Base-by-base conservation (phyloP, 2,797 vertebrate genomes). In the Gymnodraco acuticeps region DNA sequence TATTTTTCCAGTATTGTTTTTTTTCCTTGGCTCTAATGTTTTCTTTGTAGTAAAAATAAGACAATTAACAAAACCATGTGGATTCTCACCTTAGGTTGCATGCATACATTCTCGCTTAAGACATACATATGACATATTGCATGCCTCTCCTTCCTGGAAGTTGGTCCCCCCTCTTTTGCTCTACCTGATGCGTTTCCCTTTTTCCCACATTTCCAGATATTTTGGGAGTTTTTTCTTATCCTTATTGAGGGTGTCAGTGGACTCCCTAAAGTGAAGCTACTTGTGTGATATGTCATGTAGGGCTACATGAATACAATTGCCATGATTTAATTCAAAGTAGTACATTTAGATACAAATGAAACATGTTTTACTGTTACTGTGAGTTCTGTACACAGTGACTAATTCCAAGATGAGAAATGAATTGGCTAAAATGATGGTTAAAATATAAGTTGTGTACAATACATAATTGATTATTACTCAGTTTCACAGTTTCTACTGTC, bases 1-100 rank as follows among this genome's bases (percentile, higher is more conserved):
- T 50, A 38, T 73, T 75, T 83, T 68, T 67, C 16, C 38, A 59
- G 61, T 58, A 83, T 83, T 75, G 27, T 59, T 55, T 69, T 78
- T 54, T 78, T 86, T 89, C 70, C 38, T 41, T 46, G 42, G 48
- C 64, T 63, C 38, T 77, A 16, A 78, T 73, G 42, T 46, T 79
- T 71, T 68, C 17, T 47, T 73, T 71, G 64, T 62, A 50, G 23
- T 50, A 56, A 41, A n/a, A 53, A 63, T 31, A 47, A 12, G 47
- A 82, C 80, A 53, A 11, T 67, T 54, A 74, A 60, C 14, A 50
- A 65, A 41, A 65, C 11, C 11, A 51, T 27, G 33, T 23, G 46
- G 53, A 52, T 67, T 27, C 27, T 27, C 27, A 61, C 14, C 19
- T 78, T 80, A 75, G 73, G 77, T 73, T 68, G 64, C 72, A 27